A percentile compares a stretch with the other conserved stretches of the same genome.
phyloP scores from a whole-genome alignment of 2,113 vertebrate genomes.

The Zingel zingel region DNA sequence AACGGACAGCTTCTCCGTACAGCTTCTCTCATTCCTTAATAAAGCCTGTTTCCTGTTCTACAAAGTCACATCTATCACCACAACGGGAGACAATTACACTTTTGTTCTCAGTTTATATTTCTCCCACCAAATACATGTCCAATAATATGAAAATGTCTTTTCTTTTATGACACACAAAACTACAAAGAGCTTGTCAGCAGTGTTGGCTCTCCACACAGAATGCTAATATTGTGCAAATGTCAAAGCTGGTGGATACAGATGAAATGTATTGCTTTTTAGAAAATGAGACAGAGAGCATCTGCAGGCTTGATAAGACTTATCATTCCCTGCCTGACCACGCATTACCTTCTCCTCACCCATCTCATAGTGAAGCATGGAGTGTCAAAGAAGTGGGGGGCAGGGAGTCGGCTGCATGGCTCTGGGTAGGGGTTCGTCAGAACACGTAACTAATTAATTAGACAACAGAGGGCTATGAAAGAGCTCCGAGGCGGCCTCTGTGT shows the following conservation, averaged over 20 bases:
- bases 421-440: slow-evolving; percentile 35
- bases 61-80: not conserved
- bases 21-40: not conserved
- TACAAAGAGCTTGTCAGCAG: not conserved
- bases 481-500: slow-evolving; percentile 44
- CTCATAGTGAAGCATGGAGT: slow-evolving; percentile 9
- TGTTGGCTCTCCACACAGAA: not conserved
- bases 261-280: slow-evolving; percentile 15
- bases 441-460: slow-evolving; percentile 61
- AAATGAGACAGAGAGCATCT: not conserved
- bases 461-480: slow-evolving; percentile 2
- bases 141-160: not conserved
- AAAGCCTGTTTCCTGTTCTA: slow-evolving; percentile 6
- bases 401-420: slow-evolving; percentile 2
- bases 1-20: not conserved
- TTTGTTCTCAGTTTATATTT: not conserved
- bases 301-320: slow-evolving; percentile 31
- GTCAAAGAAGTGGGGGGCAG: slow-evolving; percentile 6
- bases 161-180: not conserved
- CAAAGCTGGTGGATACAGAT: not conserved
- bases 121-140: not conserved
- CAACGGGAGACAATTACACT: not conserved
- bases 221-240: slow-evolving; percentile 11
- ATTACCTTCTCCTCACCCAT: not conserved
- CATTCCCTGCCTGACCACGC: slow-evolving; percentile 9